A percentile compares a stretch with the other conserved stretches of the same genome.
These are phyloP conservation scores for Paramormyrops hopkinsi DNA, from an alignment of 2,797 vertebrate genomes.

Conservation along the genomic window DNA sequence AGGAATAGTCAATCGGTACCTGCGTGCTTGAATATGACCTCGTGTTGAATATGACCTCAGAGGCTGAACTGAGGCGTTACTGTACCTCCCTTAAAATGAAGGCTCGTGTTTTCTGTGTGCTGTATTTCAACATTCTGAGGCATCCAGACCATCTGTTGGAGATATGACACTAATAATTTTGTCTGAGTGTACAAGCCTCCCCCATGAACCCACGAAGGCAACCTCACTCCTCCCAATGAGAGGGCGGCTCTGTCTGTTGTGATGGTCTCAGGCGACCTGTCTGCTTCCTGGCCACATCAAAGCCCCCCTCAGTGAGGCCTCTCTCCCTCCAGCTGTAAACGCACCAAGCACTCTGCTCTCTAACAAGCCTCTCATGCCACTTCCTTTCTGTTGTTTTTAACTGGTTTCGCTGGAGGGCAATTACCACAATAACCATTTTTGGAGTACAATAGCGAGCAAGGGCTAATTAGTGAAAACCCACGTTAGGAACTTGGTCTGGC, in stretches of 20 bases:
- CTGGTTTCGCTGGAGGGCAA: background rate
- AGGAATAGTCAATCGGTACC: background rate
- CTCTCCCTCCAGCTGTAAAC: slow-evolving; percentile 7
- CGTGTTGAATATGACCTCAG: background rate
- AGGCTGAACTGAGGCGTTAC: background rate
- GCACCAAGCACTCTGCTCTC: background rate
- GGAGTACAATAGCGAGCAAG: background rate
- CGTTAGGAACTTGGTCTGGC: background rate
- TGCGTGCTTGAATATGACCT: background rate
- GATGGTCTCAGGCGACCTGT: slow-evolving; percentile 7
- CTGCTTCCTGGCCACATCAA: background rate
- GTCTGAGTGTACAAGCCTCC: background rate
- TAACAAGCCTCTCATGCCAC: background rate
- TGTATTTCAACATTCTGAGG: background rate
- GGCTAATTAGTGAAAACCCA: background rate
- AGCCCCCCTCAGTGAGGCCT: background rate
- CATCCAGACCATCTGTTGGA: background rate
- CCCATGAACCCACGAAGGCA: slow-evolving; percentile 21
- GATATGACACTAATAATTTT: background rate
- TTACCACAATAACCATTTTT: background rate
- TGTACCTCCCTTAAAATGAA: background rate
- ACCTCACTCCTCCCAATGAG: slow-evolving; percentile 39
- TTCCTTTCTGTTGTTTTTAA: slow-evolving; percentile 2
- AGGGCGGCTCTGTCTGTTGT: slow-evolving; percentile 22
- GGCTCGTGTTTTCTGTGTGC: background rate